Conservation (phyloP, 1,140 invertebrate species). For the Harpegnathos saltator region DNA sequence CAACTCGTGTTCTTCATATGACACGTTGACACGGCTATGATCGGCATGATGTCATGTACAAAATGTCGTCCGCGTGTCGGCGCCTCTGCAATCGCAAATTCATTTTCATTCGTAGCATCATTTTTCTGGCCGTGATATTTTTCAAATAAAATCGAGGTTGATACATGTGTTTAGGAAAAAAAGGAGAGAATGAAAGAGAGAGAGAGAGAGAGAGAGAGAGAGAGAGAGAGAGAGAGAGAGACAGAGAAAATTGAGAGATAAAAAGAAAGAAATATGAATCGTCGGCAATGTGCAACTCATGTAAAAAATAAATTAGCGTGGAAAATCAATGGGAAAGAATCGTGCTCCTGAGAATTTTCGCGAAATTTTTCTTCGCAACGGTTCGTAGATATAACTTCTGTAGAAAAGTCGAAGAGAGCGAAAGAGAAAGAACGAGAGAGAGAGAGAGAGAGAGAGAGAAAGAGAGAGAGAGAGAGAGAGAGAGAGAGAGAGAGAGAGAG, state of each 20-base stretch:
- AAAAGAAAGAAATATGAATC: slow-evolving; percentile 25
- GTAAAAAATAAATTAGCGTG: slow-evolving; percentile 33
- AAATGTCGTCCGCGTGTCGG: slow-evolving; percentile 3
- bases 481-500: slow-evolving; percentile 60
- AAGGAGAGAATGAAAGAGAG: too few relatives aligned
- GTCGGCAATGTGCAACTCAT: slow-evolving; percentile 55
- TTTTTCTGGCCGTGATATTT: slow-evolving; percentile 19
- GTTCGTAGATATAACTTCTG: slow-evolving; percentile 69
- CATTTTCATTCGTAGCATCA: slow-evolving; percentile 44
- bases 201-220: not conserved
- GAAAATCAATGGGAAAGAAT: slow-evolving; percentile 30
- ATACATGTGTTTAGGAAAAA: slow-evolving; percentile 26
- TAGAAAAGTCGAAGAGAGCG: slow-evolving; percentile 31
- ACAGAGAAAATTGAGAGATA: not conserved
- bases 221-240: not conserved
- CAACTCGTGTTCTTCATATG: slow-evolving; percentile 6
- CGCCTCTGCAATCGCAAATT: slow-evolving; percentile 14
- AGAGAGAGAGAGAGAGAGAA: slow-evolving; percentile 60
- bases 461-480: slow-evolving; percentile 61
- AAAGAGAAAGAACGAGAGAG: not conserved
- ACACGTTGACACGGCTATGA: slow-evolving; percentile 4
- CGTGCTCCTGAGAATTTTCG: slow-evolving; percentile 28
- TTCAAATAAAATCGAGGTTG: slow-evolving; percentile 13
- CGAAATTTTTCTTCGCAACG: slow-evolving; percentile 64
- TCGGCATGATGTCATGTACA: slow-evolving; percentile 22